Percentiles rank a stretch among this genome's conserved stretches.
phyloP scores from a whole-genome alignment of 2,888 invertebrate genomes.

The Spisula subtruncata region DNA sequence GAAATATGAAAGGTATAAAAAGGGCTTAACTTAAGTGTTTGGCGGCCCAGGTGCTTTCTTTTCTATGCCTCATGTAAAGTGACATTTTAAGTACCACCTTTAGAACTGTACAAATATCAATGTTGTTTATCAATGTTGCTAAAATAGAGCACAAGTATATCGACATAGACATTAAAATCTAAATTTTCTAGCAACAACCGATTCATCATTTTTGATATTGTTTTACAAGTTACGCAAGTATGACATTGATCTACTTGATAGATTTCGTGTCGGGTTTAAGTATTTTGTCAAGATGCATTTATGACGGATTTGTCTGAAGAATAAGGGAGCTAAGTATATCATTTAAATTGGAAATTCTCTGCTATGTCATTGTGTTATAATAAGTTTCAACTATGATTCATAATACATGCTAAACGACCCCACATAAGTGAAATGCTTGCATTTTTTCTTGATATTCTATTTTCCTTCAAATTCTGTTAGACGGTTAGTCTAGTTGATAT shows the following conservation, averaged over 20 bases:
- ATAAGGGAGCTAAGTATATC: not conserved
- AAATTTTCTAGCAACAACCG: not conserved
- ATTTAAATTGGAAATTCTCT: not conserved
- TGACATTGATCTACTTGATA: not conserved
- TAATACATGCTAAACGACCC: too few species aligned
- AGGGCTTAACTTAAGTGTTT: too few species aligned
- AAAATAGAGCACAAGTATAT: not conserved
- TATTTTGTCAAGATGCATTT: not conserved
- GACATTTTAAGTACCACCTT: not conserved
- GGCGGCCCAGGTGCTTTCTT: not conserved
- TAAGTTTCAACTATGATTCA: too few species aligned
- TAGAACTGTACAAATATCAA: not conserved
- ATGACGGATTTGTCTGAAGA: not conserved
- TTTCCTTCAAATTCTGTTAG: too few species aligned
- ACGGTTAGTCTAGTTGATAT: too few species aligned
- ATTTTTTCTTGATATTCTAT: too few species aligned
- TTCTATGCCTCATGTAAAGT: not conserved
- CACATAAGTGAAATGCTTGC: too few species aligned
- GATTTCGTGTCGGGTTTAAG: not conserved
- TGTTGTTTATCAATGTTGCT: not conserved
- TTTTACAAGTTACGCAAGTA: constrained; percentile 2
- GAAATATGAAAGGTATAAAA: too few species aligned
- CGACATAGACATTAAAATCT: not conserved
- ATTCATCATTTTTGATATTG: not conserved
- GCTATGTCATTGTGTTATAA: not conserved